Evolutionary conservation across 2,113 vertebrate genomes (phyloP), one percentile per base, ranked within the genome.

Genomic region (Platichthys flesus): DNA sequence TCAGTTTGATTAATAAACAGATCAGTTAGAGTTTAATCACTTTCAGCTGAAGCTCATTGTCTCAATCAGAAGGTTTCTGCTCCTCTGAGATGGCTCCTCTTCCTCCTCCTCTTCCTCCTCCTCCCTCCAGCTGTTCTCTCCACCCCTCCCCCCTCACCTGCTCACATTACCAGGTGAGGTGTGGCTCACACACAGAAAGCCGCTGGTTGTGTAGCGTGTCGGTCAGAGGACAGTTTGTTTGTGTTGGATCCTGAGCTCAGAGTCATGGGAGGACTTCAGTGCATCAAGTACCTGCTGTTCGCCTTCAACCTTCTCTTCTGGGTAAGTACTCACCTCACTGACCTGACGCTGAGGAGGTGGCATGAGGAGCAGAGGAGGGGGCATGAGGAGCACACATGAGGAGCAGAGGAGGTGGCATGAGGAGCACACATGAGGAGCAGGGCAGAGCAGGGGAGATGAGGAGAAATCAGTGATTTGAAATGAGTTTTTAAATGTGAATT

Each of bases 261-360:
- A 75, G 59, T 31, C 80, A 95, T 95, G 88, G 95, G 94, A 21
- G 95, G 90, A 66, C 83, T 94, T 23, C 93, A 96, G 85, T 97
- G 96, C 72, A 81, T 97, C 92, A 98, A 97, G 66, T 97, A 97
- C 79, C 76, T 96, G 81, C 88, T 98, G 77, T 97, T 98, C 81
- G 89, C 81, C 68, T 97, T 97, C 91, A 98, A 98, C 89, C 97
- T 97, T 82, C 71, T 98, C 21, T 97, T 97, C 81, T 98, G 97
- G 96, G 96, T 98, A 91, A 59, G 96, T 91, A 65, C 56, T 7
- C n/a, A 3, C 54, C 20, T 14, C 51, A 21, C 35, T 9, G 35
- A 37, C 3, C 26, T 28, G 26, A 28, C 26, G 6, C 5, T 6
- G 28, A 31, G 28, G 28, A 31, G 28, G 28, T 5, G 28, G 5